Base-by-base conservation (phyloP, 2,888 invertebrate genomes). In the Sacculina carcini region DNA sequence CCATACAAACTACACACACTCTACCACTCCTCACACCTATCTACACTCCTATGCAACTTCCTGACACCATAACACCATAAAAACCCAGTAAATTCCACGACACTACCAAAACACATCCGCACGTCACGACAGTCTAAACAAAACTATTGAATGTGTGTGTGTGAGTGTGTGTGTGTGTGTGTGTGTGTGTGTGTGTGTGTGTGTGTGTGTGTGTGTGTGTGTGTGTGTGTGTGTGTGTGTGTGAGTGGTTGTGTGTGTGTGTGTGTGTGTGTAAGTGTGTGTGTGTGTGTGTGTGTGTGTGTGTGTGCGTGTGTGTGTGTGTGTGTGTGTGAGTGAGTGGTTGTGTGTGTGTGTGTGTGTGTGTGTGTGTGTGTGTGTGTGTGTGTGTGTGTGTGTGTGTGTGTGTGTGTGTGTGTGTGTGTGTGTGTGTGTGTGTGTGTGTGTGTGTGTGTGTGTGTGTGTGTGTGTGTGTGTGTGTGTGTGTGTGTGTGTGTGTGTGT, bases 321-420 rank as follows among this genome's bases (percentile, higher is more conserved):
- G 29, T 48, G 34, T 52, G 12, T 48, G 26, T 52, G 26, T 48
- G 26, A 48, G 31, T 52, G 23, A 48, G n/a, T n/a, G n/a, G n/a
- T n/a, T n/a, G n/a, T n/a, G n/a, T n/a, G n/a, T n/a, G n/a, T n/a
- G n/a, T n/a, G 23, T 48, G 19, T 48, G 26, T 52, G 21, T 48
- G n/a, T 39, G 21, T 52, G 21, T 50, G 24, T 52, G 39, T 42
- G 39, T 52, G 38, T 52, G 46, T 52, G 39, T 52, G 40, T 52
- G 21, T 52, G 40, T 52, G 40, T 52, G 48, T 52, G 32, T 52
- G 40, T 38, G 21, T 52, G 39, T 49, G 26, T 52, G 44, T 52
- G 49, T 52, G 32, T 52, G 24, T 38, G 40, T 48, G 32, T 52
- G 40, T 21, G 39, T 48, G 40, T 48, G 40, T 48, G 32, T 38